A percentile compares a stretch with the other conserved stretches of the same genome.
These are phyloP conservation scores for Apodemia zela DNA, from an alignment of 2,888 invertebrate species.

Conservation along the genomic window DNA sequence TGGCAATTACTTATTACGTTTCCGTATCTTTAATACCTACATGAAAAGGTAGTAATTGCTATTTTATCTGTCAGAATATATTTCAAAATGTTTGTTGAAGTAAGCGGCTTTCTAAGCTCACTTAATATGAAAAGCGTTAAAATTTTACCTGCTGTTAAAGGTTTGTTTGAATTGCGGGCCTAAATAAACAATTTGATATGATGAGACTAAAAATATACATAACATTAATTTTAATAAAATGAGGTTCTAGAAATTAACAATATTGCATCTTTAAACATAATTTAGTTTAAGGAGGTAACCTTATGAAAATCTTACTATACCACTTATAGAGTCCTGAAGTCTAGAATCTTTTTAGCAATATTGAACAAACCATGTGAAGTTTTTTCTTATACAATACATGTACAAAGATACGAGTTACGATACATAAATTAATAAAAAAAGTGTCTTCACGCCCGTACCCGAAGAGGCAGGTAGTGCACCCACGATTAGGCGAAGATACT, in stretches of 20 bases:
- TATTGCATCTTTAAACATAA: not conserved
- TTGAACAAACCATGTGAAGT: too few species aligned
- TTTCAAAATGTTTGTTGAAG: constrained; percentile 4
- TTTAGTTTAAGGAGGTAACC: not conserved
- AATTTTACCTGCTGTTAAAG: constrained; percentile 38
- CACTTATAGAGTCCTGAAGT: too few species aligned
- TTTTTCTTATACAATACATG: too few species aligned
- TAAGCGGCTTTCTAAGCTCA: constrained; percentile 1
- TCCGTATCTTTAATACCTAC: not conserved
- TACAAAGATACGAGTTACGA: too few species aligned
- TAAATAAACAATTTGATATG: constrained; percentile 73
- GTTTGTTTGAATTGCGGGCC: constrained; percentile 67
- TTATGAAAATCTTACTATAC: not conserved
- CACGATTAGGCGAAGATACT: too few species aligned
- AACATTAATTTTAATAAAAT: constrained; percentile 10
- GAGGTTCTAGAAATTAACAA: constrained; percentile 3
- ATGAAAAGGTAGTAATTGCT: not conserved
- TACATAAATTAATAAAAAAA: too few species aligned
- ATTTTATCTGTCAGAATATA: constrained; percentile 4
- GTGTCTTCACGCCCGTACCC: too few species aligned
- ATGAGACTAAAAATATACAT: constrained; percentile 53
- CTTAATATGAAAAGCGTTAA: constrained; percentile 15
- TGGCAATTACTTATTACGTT: not conserved
- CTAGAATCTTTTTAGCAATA: too few species aligned
- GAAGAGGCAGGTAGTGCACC: too few species aligned